phyloP scores from a whole-genome alignment of 1,140 invertebrate genomes.

The Thereuonema tuberculata region DNA sequence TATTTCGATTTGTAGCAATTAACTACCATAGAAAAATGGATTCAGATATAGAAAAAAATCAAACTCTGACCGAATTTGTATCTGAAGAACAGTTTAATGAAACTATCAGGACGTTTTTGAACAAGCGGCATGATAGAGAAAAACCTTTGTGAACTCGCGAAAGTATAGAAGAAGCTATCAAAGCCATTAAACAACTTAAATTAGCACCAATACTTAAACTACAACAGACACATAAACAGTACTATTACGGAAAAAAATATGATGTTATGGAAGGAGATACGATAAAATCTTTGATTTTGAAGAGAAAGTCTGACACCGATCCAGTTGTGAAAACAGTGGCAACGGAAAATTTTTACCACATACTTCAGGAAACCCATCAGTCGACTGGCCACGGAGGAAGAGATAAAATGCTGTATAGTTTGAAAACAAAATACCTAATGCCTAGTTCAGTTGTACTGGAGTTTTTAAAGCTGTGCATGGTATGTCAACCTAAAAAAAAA shows the following conservation, averaged over 20 bases:
- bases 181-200: constrained; percentile 9
- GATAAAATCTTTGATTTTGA: constrained; percentile 1
- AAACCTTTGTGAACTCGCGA: neutral
- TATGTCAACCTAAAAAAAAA: constrained; percentile 12
- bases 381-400: constrained; percentile 12
- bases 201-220: constrained; percentile 9
- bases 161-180: constrained; percentile 9
- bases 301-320: constrained; percentile 8
- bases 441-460: constrained; percentile 11
- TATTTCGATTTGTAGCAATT: neutral
- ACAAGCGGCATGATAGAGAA: neutral
- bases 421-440: constrained; percentile 12
- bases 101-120: constrained; percentile 4
- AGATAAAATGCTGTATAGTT: constrained; percentile 18
- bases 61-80: constrained; percentile 1
- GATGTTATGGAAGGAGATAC: neutral
- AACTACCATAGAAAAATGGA: constrained; percentile 3
- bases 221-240: constrained; percentile 11
- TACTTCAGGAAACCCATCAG: constrained; percentile 8
- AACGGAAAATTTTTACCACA: neutral
- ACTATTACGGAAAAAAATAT: constrained; percentile 7
- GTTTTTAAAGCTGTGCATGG: constrained; percentile 13
- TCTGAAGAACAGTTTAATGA: constrained; percentile 5
- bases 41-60: constrained; percentile 7
- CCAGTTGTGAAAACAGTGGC: constrained; percentile 10